Conservation (phyloP, 1,140 invertebrate species). For the Drosophila fuyamai region DNA sequence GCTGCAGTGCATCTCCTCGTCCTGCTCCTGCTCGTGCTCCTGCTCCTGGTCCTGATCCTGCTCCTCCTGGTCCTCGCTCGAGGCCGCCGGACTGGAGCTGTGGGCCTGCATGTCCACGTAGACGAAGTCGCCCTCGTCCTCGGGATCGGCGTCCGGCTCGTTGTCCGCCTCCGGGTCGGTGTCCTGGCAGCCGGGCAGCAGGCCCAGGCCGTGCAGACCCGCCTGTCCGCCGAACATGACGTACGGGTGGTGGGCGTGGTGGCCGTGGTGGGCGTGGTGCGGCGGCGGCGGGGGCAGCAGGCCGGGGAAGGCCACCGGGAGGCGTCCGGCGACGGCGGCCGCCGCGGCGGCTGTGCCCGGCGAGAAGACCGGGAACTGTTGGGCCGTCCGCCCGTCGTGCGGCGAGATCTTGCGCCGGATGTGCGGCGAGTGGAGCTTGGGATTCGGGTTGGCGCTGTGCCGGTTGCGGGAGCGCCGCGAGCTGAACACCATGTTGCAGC, state of each 20-base stretch:
- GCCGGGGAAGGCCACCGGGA: conserved; percentile 85
- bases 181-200: conserved; percentile 50
- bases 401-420: conserved; percentile 95
- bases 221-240: conserved; percentile 52
- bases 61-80: conserved; percentile 63
- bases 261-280: conserved; percentile 34
- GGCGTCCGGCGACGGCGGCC: conserved; percentile 65
- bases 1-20: conserved; percentile 63
- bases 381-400: conserved; percentile 94
- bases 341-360: conserved; percentile 70
- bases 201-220: conserved; percentile 42
- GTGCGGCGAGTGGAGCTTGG: conserved; percentile 98
- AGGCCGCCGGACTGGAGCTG: conserved; percentile 69
- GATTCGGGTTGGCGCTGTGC: conserved; percentile 98
- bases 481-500: conserved; percentile 93
- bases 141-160: conserved; percentile 52
- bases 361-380: conserved; percentile 90
- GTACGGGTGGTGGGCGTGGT: conserved; percentile 41
- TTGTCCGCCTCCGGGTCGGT: conserved; percentile 31
- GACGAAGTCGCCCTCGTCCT: conserved; percentile 70
- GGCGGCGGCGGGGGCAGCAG: conserved; percentile 85
- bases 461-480: conserved; percentile 90
- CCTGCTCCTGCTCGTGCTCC: conserved; percentile 32
- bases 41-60: conserved; percentile 34
- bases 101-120: conserved; percentile 73